phyloP scores from a whole-genome alignment of 1,140 invertebrate species.

The Tetraneura akinire region DNA sequence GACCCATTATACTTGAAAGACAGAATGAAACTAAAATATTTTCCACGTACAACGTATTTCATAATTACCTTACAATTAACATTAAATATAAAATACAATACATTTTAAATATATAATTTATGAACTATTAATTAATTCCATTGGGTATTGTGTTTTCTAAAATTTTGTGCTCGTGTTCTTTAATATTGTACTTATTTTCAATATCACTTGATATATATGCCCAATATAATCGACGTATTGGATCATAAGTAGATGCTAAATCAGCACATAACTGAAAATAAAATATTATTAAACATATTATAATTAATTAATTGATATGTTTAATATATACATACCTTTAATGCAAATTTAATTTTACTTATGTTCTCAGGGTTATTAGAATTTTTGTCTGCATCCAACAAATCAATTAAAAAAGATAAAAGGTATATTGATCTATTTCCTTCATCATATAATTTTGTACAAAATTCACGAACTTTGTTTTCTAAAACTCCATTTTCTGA shows the following conservation, averaged over 20 bases:
- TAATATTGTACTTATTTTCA: constrained; percentile 26
- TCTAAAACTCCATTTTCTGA: constrained; percentile 70
- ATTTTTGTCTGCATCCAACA: constrained; percentile 64
- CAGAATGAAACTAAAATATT: no score
- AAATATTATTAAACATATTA: neutral
- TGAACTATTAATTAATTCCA: neutral
- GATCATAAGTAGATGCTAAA: constrained; percentile 32
- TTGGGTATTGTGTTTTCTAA: neutral
- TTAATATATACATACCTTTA: constrained; percentile 59
- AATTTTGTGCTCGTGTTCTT: constrained; percentile 20
- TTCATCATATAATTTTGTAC: constrained; percentile 72
- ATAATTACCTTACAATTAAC: no score
- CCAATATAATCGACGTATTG: constrained; percentile 43
- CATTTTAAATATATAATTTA: neutral
- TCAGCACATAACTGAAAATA: constrained; percentile 34
- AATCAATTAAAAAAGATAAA: constrained; percentile 76
- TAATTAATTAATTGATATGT: no score
- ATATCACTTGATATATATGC: constrained; percentile 34
- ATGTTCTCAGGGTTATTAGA: constrained; percentile 53
- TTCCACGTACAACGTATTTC: no score
- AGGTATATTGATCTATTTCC: constrained; percentile 77
- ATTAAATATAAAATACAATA: no score
- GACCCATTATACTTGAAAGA: no score
- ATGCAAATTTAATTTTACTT: constrained; percentile 57
- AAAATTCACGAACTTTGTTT: constrained; percentile 70